Percentiles rank a stretch among this genome's conserved stretches.
Evolutionary conservation across 2,888 invertebrate genomes (phyloP).

Genomic region (Andrena fulva): DNA sequence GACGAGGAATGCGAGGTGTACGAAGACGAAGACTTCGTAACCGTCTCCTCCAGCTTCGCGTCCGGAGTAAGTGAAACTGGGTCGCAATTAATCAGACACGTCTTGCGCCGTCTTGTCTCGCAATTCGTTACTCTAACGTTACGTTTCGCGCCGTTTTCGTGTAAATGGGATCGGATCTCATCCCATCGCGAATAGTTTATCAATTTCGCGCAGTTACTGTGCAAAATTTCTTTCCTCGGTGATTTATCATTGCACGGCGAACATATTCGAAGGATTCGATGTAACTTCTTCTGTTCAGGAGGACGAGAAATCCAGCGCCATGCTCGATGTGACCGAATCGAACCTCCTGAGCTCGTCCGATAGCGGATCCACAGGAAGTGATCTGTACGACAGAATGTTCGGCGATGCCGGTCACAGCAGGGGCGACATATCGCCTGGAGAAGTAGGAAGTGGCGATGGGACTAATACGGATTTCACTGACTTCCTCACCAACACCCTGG

Average conservation of each 20-base stretch:
- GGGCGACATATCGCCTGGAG: conserved; percentile 78
- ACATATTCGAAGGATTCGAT: not conserved
- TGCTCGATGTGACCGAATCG: conserved; percentile 68
- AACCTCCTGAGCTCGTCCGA: conserved; percentile 72
- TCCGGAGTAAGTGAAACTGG: conserved; percentile 68
- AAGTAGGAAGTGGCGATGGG: conserved; percentile 75
- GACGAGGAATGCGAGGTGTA: conserved; percentile 85
- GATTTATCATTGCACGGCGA: no score
- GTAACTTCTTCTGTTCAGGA: conserved; percentile 5
- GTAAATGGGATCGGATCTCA: conserved; percentile 17
- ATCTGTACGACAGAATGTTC: conserved; percentile 78
- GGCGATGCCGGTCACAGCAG: conserved; percentile 74
- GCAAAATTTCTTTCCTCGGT: not conserved
- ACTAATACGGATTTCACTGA: conserved; percentile 68
- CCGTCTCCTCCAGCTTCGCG: conserved; percentile 72
- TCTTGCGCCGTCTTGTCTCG: conserved; percentile 18
- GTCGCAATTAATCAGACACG: conserved; percentile 53
- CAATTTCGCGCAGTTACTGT: not conserved
- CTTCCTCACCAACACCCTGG: conserved; percentile 59
- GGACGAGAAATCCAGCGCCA: conserved; percentile 30
- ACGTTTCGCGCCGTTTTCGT: conserved; percentile 2
- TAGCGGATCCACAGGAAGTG: conserved; percentile 56
- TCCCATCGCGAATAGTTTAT: not conserved
- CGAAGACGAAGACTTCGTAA: conserved; percentile 85
- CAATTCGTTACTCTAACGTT: conserved; percentile 36